Evolutionary conservation across 2,888 invertebrate genomes (phyloP).

Genomic region (Lycocerus yunnanus): DNA sequence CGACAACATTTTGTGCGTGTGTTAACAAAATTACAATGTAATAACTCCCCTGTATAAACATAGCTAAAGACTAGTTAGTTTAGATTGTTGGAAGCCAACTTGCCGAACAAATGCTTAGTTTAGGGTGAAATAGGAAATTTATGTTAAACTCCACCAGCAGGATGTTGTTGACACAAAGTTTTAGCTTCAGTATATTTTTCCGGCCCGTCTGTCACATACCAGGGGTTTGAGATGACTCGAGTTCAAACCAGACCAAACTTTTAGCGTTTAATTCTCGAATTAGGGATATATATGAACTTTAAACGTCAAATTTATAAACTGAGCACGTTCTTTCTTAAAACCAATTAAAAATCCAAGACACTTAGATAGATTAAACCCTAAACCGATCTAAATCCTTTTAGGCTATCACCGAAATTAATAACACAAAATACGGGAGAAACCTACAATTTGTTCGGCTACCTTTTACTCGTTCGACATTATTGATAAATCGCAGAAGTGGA

Average conservation of each 20-base stretch:
- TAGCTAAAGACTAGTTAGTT: conserved; percentile 44
- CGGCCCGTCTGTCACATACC: conserved; percentile 38
- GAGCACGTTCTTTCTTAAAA: conserved; percentile 1
- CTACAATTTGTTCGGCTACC: not conserved
- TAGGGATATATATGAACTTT: conserved; percentile 13
- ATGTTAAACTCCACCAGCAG: conserved; percentile 46
- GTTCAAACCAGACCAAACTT: conserved; percentile 21
- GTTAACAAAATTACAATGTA: conserved; percentile 28
- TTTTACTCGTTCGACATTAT: not conserved
- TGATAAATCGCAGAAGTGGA: not conserved
- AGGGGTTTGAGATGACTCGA: conserved; percentile 27
- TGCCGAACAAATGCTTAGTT: conserved; percentile 48
- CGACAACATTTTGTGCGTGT: conserved; percentile 10
- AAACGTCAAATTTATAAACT: conserved; percentile 6
- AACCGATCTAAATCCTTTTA: not conserved
- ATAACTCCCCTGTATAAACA: conserved; percentile 36
- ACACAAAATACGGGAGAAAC: not conserved
- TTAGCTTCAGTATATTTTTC: conserved; percentile 42
- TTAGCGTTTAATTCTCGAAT: conserved; percentile 23
- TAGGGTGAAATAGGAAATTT: conserved; percentile 48
- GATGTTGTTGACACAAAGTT: conserved; percentile 50
- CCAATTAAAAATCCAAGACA: conserved; percentile 3
- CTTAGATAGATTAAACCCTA: not conserved
- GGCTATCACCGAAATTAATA: not conserved
- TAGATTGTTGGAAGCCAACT: conserved; percentile 44